Conservation (phyloP, 2,888 invertebrate species). For the Selenia dentaria region DNA sequence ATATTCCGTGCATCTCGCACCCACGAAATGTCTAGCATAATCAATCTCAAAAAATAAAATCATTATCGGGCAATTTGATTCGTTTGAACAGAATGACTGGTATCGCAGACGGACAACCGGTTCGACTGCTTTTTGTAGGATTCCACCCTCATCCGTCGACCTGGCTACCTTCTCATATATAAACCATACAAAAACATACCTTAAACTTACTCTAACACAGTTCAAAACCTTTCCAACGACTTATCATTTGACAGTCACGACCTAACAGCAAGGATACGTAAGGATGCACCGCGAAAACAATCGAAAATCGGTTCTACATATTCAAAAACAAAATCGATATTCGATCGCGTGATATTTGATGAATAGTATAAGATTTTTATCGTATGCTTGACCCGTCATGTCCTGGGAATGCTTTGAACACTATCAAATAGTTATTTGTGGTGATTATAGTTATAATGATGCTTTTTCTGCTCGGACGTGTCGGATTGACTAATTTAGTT, state of each 20-base stretch:
- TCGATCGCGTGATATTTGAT: constrained; percentile 37
- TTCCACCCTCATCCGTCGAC: constrained; percentile 70
- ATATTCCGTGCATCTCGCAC: constrained; percentile 1
- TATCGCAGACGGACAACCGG: constrained; percentile 63
- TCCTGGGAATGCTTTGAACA: constrained; percentile 74
- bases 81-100: constrained; percentile 56
- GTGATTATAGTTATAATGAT: constrained; percentile 42
- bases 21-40: constrained; percentile 39
- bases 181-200: constrained; percentile 30
- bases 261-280: constrained; percentile 71
- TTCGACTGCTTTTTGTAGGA: constrained; percentile 74
- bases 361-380: constrained; percentile 74
- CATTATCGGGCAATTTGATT: constrained; percentile 65
- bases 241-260: constrained; percentile 68
- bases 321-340: constrained; percentile 32
- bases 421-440: constrained; percentile 62
- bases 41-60: constrained; percentile 63
- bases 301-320: constrained; percentile 42
- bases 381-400: constrained; percentile 76
- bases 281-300: constrained; percentile 45
- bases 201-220: constrained; percentile 24
- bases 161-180: constrained; percentile 49
- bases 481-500: constrained; percentile 19
- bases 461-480: constrained; percentile 15
- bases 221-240: constrained; percentile 27